Evolutionary conservation across 1,140 invertebrate genomes (phyloP).

Genomic region (Camponotus vicinus): DNA sequence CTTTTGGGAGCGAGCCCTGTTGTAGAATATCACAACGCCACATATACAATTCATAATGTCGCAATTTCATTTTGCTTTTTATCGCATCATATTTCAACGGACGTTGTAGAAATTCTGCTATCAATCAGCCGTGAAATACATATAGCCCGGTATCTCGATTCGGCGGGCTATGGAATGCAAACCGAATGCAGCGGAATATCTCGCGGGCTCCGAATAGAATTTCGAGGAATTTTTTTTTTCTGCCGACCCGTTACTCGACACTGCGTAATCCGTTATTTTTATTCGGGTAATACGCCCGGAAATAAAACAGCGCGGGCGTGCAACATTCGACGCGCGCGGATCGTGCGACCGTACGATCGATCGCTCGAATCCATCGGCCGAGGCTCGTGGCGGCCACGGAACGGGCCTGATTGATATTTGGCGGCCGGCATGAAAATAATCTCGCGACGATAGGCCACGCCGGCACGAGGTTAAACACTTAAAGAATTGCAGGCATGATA

Average conservation of each 20-base stretch:
- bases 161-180: slow-evolving; percentile 48
- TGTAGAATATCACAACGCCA: slow-evolving; percentile 6
- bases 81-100: slow-evolving; percentile 47
- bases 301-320: slow-evolving; percentile 48
- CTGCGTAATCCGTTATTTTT: slow-evolving; percentile 61
- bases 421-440: slow-evolving; percentile 78
- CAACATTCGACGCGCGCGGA: slow-evolving; percentile 27
- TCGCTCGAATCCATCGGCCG: not conserved
- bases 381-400: slow-evolving; percentile 51
- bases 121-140: slow-evolving; percentile 58
- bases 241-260: slow-evolving; percentile 40
- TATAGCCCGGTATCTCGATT: slow-evolving; percentile 42
- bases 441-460: slow-evolving; percentile 76
- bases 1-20: slow-evolving; percentile 27
- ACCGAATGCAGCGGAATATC: slow-evolving; percentile 46
- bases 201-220: slow-evolving; percentile 45
- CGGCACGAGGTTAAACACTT: slow-evolving; percentile 80
- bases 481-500: slow-evolving; percentile 83
- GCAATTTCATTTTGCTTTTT: slow-evolving; percentile 54
- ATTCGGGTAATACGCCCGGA: slow-evolving; percentile 47
- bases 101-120: slow-evolving; percentile 53
- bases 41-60: slow-evolving; percentile 39
- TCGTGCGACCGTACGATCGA: not conserved
- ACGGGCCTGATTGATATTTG: slow-evolving; percentile 80
- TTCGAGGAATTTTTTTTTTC: slow-evolving; percentile 50